A percentile compares a stretch with the other conserved stretches of the same genome.
phyloP scores from a whole-genome alignment of 2,113 vertebrate species.

The Mionectes macconnelli region DNA sequence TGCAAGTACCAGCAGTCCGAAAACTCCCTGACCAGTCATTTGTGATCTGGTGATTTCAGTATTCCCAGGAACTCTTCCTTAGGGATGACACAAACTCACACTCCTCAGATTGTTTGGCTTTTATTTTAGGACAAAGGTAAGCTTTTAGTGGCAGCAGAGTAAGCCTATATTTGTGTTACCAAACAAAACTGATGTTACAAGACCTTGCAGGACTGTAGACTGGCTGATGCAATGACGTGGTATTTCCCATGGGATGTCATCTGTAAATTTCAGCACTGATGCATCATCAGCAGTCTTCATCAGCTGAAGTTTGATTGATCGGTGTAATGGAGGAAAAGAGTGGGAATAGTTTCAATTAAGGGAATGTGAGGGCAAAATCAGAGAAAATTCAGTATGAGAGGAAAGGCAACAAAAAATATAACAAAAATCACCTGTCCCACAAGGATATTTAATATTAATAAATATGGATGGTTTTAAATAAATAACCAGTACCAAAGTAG shows the following conservation, averaged over 20 bases:
- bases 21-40: not conserved
- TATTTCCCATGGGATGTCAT: not conserved
- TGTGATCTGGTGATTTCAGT: not conserved
- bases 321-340: not conserved
- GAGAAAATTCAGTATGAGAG: not conserved
- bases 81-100: not conserved
- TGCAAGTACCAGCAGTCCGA: not conserved
- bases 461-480: not conserved
- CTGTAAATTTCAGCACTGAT: not conserved
- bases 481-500: not conserved
- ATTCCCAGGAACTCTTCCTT: not conserved
- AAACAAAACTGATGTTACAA: not conserved
- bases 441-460: not conserved
- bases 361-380: not conserved
- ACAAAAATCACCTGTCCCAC: not conserved
- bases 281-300: not conserved
- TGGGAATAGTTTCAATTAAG: not conserved
- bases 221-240: not conserved
- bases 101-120: not conserved
- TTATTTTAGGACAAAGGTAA: not conserved
- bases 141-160: not conserved
- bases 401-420: not conserved
- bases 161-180: not conserved
- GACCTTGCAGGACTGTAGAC: not conserved
- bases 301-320: not conserved